phyloP scores from a whole-genome alignment of 2,888 invertebrate species.

The Nemapogon koenigi region DNA sequence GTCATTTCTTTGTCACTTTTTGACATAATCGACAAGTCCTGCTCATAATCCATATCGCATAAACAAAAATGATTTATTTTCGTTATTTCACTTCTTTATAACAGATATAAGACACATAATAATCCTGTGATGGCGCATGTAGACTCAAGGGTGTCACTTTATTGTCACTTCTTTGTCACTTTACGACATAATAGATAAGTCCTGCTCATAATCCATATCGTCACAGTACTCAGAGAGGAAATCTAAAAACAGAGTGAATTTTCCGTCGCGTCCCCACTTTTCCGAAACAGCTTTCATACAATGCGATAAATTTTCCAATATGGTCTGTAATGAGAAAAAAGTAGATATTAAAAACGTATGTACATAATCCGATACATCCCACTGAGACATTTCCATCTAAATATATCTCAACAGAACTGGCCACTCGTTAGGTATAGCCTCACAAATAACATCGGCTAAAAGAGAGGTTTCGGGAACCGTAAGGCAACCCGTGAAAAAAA shows the following conservation, averaged over 20 bases:
- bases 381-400: too few relatives aligned
- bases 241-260: conserved; percentile 47
- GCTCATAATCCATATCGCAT: conserved; percentile 37
- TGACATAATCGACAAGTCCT: conserved; percentile 5
- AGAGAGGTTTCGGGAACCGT: too few relatives aligned
- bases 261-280: conserved; percentile 36
- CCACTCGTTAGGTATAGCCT: too few relatives aligned
- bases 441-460: too few relatives aligned
- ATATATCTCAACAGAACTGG: too few relatives aligned
- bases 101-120: conserved; percentile 51
- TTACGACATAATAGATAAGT: conserved; percentile 5
- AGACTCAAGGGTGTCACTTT: too few relatives aligned
- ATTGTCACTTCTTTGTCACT: too few relatives aligned
- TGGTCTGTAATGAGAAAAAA: conserved; percentile 28
- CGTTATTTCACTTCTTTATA: conserved; percentile 32
- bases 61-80: conserved; percentile 46
- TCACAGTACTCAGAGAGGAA: conserved; percentile 52
- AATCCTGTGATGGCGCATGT: too few relatives aligned
- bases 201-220: conserved; percentile 32
- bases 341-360: too few relatives aligned
- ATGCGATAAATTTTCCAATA: conserved; percentile 37
- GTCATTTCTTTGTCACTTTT: too few relatives aligned
- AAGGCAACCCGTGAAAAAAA: too few relatives aligned
- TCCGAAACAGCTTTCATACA: conserved; percentile 46
- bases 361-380: too few relatives aligned